Evolutionary conservation across 2,113 vertebrate species (phyloP).

Genomic region (Panthera leo): DNA sequence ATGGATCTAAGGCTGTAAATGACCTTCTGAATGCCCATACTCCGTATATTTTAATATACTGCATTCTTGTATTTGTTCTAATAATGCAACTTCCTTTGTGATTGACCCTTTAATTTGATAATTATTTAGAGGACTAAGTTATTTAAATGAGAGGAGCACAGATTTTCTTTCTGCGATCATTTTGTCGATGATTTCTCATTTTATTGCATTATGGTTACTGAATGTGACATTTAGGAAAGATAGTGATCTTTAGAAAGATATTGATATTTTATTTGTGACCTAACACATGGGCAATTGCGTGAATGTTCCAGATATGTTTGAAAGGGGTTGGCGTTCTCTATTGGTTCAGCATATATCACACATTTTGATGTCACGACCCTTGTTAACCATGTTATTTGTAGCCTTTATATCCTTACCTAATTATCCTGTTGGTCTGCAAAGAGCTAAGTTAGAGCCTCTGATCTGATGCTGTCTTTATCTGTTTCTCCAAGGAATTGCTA

Average conservation of each 20-base stretch:
- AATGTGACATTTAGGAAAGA: background rate
- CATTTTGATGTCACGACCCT: background rate
- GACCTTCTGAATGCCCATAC: background rate
- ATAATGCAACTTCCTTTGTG: background rate
- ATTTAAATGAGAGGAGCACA: background rate
- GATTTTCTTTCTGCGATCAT: background rate
- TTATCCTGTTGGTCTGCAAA: background rate
- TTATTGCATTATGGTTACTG: background rate
- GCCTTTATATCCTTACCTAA: background rate
- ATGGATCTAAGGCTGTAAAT: background rate
- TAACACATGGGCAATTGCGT: background rate
- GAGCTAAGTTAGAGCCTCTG: slow-evolving; percentile 24
- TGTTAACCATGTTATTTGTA: background rate
- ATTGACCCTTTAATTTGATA: background rate
- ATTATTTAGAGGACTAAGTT: background rate
- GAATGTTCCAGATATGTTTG: background rate
- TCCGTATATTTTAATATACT: background rate
- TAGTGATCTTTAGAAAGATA: background rate
- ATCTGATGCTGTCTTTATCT: background rate
- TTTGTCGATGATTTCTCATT: background rate
- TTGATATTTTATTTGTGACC: background rate
- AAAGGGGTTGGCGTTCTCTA: background rate
- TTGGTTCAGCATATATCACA: background rate
- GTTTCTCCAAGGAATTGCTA: background rate
- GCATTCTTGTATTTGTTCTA: background rate